A percentile compares a stretch with the other conserved stretches of the same genome.
Conservation (phyloP, 1,140 invertebrate species). For the Drosophila neocordata region DNA sequence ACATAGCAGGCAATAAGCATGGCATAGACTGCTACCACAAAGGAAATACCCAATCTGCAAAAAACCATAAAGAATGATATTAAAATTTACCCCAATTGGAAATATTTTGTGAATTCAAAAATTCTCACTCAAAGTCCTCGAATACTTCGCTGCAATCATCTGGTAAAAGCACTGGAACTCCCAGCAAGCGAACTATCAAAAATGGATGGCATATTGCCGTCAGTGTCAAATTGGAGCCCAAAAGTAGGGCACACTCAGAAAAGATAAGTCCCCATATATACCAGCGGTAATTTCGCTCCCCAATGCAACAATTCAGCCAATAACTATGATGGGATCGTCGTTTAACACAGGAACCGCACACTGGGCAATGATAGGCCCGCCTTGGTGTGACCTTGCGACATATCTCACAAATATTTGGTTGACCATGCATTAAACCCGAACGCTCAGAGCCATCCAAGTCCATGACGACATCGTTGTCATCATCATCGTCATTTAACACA, state of each 20-base stretch:
- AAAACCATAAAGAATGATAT: background rate
- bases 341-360: conserved; percentile 73
- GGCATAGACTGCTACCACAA: conserved; percentile 72
- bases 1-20: conserved; percentile 64
- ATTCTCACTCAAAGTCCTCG: conserved; percentile 78
- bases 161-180: conserved; percentile 81
- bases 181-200: conserved; percentile 67
- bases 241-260: conserved; percentile 64
- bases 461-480: conserved; percentile 37
- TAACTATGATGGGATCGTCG: conserved; percentile 77
- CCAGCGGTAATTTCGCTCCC: conserved; percentile 82
- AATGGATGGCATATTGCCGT: conserved; percentile 84
- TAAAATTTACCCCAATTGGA: background rate
- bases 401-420: conserved; percentile 69
- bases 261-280: conserved; percentile 80
- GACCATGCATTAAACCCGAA: conserved; percentile 46
- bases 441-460: conserved; percentile 34
- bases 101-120: background rate
- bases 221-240: conserved; percentile 83
- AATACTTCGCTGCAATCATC: conserved; percentile 84
- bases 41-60: conserved; percentile 67
- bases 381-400: conserved; percentile 69
- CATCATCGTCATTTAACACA: conserved; percentile 45
- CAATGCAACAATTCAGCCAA: conserved; percentile 84
- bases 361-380: conserved; percentile 68